phyloP scores from a whole-genome alignment of 2,888 invertebrate genomes.

The Cheilosia impressa region DNA sequence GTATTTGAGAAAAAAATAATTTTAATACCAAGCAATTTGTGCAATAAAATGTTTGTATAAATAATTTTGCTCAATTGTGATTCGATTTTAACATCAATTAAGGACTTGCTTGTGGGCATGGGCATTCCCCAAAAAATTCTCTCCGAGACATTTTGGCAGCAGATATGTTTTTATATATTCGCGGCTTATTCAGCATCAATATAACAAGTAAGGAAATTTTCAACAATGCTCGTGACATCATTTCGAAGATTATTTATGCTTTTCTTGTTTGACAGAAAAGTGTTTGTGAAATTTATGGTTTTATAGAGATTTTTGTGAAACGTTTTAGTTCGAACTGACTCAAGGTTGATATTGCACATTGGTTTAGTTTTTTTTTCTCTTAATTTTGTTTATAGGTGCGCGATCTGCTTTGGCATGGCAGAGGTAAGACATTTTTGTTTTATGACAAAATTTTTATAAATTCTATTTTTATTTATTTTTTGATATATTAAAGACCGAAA shows the following conservation, averaged over 20 bases:
- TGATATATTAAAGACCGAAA: conserved; percentile 5
- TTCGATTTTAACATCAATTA: conserved; percentile 24
- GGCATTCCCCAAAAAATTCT: conserved; percentile 15
- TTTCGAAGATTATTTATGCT: conserved; percentile 12
- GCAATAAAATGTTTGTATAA: not conserved
- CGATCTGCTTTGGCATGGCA: not conserved
- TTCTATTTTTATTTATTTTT: conserved; percentile 8
- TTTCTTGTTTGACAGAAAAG: conserved; percentile 1
- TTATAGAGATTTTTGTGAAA: not conserved
- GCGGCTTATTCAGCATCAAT: conserved; percentile 6
- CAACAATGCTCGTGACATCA: conserved; percentile 36
- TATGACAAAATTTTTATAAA: conserved; percentile 7
- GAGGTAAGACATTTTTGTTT: conserved; percentile 2
- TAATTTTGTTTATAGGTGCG: not conserved
- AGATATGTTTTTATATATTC: conserved; percentile 1
- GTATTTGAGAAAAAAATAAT: not conserved
- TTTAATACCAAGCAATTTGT: not conserved
- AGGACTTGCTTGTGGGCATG: not conserved
- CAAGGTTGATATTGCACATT: conserved; percentile 42
- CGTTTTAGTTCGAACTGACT: conserved; percentile 11
- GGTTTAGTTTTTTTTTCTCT: conserved; percentile 5
- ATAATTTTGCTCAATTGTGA: not conserved
- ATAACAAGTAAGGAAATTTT: conserved; percentile 5
- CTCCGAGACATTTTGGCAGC: conserved; percentile 26
- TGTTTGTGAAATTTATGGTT: not conserved